phyloP scores from a whole-genome alignment of 2,888 invertebrate species.

The Ectemnius continuus region DNA sequence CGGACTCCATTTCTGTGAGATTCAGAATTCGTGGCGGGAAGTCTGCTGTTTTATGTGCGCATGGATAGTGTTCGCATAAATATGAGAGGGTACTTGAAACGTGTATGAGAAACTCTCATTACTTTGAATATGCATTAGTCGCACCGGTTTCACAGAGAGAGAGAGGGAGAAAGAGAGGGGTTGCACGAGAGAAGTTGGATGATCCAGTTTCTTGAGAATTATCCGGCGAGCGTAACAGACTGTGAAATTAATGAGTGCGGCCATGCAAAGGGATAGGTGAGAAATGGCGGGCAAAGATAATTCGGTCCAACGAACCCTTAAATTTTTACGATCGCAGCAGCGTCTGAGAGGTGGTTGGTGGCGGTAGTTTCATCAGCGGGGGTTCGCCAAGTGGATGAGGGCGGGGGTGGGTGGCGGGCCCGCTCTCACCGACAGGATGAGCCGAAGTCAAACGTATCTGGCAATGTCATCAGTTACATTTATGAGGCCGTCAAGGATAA shows the following conservation, averaged over 20 bases:
- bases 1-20: conserved; percentile 18
- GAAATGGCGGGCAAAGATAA: conserved; percentile 48
- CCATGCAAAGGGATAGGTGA: background rate
- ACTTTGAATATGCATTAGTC: too few relatives aligned
- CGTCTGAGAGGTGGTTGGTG: conserved; percentile 46
- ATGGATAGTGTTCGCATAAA: too few relatives aligned
- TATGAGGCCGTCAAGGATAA: conserved; percentile 77
- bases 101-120: too few relatives aligned
- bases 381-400: conserved; percentile 30
- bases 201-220: too few relatives aligned
- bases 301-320: conserved; percentile 47
- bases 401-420: conserved; percentile 33
- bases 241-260: too few relatives aligned
- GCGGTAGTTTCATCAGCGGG: conserved; percentile 50
- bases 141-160: too few relatives aligned
- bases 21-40: too few relatives aligned
- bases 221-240: too few relatives aligned
- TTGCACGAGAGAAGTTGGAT: too few relatives aligned
- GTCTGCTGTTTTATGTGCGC: too few relatives aligned
- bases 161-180: too few relatives aligned
- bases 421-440: conserved; percentile 39
- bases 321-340: conserved; percentile 57
- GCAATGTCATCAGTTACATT: conserved; percentile 78
- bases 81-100: too few relatives aligned
- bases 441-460: conserved; percentile 73